These are phyloP conservation scores for Kryptolebias ocellatus DNA, from an alignment of 2,797 vertebrate genomes.

Conservation along the genomic window DNA sequence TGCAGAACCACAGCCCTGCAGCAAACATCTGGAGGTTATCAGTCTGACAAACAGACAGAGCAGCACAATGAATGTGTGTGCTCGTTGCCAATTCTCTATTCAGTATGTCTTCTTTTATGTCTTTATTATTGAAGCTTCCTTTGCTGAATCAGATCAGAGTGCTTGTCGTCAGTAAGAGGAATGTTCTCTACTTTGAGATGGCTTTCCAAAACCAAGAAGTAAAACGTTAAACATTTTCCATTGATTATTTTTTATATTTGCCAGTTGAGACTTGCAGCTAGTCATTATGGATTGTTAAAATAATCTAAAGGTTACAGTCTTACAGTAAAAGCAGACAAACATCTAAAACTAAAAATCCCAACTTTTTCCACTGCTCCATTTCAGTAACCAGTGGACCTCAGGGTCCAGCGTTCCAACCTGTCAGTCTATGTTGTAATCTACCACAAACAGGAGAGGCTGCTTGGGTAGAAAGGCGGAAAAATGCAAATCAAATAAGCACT, in stretches of 20 bases:
- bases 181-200: constrained; percentile 35
- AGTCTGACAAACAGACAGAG: constrained; percentile 75
- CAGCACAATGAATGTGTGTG: constrained; percentile 68
- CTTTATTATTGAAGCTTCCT: constrained; percentile 32
- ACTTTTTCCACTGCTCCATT: constrained; percentile 22
- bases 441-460: constrained; percentile 62
- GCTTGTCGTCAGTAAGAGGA: constrained; percentile 18
- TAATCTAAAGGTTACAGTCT: constrained; percentile 33
- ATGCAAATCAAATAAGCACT: constrained; percentile 70
- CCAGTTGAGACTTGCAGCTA: constrained; percentile 23
- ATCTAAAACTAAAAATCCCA: not conserved
- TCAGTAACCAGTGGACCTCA: constrained; percentile 30
- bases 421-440: constrained; percentile 60
- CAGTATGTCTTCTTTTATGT: constrained; percentile 29
- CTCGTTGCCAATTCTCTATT: constrained; percentile 46
- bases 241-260: constrained; percentile 14
- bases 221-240: constrained; percentile 16
- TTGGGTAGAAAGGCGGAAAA: constrained; percentile 41
- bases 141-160: constrained; percentile 39
- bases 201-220: constrained; percentile 13
- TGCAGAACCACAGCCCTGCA: constrained; percentile 65
- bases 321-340: constrained; percentile 26
- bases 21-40: constrained; percentile 86
- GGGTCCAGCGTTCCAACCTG: constrained; percentile 42
- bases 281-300: constrained; percentile 18